phyloP scores from a whole-genome alignment of 37 sponge, comb jelly and placozoan genomes.

The Amphimedon queenslandica region DNA sequence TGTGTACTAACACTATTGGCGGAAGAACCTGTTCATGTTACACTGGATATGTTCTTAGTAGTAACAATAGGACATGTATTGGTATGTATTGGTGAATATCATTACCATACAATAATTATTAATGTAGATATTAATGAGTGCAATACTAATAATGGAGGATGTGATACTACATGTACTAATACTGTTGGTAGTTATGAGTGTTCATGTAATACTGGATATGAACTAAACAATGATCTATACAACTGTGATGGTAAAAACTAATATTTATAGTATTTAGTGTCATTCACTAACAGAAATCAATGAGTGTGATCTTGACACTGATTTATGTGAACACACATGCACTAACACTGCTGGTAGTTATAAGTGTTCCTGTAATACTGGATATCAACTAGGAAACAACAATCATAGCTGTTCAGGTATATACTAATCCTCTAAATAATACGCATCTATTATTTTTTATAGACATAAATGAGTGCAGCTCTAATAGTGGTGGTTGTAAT shows the following conservation, averaged over 20 bases:
- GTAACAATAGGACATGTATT: not conserved
- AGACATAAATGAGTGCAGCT: slow-evolving; percentile 41
- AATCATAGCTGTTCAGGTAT: slow-evolving; percentile 35
- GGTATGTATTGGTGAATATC: slow-evolving; percentile 16
- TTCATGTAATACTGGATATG: too few species aligned
- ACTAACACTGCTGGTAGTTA: slow-evolving; percentile 37
- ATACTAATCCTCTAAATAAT: not conserved
- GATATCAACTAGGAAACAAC: slow-evolving; percentile 17
- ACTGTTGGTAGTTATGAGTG: too few species aligned
- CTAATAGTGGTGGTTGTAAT: not conserved
- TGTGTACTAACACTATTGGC: slow-evolving; percentile 5
- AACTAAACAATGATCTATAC: too few species aligned
- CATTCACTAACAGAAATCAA: too few species aligned
- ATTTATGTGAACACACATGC: slow-evolving; percentile 38
- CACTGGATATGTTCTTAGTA: not conserved
- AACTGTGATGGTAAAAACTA: too few species aligned
- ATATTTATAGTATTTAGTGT: too few species aligned
- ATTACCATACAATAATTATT: too few species aligned
- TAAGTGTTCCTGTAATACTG: slow-evolving; percentile 32
- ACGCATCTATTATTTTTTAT: not conserved
- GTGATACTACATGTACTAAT: too few species aligned
- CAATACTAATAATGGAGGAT: too few species aligned
- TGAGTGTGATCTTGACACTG: not conserved
- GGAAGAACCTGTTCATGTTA: not conserved
- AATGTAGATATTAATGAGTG: too few species aligned